phyloP scores from a whole-genome alignment of 2,797 vertebrate genomes.

The Tokudaia tokunoshimensis region DNA sequence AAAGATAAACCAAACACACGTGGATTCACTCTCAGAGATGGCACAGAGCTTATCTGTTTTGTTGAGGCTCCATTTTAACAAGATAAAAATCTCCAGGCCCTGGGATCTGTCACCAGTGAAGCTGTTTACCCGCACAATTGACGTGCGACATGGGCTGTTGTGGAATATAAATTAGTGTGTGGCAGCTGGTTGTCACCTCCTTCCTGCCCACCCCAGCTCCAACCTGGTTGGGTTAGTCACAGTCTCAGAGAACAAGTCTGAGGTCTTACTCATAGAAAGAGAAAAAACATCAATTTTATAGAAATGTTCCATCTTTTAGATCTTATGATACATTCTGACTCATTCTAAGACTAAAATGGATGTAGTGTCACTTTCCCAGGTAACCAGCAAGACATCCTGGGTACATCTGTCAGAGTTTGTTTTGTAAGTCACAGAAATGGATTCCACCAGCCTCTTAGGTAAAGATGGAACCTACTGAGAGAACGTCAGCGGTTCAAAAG shows the following conservation, averaged over 20 bases:
- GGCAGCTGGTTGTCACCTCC: neutral
- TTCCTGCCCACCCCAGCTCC: neutral
- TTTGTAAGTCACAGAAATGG: neutral
- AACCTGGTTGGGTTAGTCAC: neutral
- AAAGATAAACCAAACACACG: conserved; percentile 83
- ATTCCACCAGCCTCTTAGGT: neutral
- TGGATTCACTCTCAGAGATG: conserved; percentile 86
- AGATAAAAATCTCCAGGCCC: conserved; percentile 85
- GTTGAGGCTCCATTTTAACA: conserved; percentile 88
- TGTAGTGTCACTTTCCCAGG: neutral
- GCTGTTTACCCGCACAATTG: neutral
- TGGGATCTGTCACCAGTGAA: conserved; percentile 77
- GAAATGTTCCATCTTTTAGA: neutral
- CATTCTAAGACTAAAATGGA: conserved; percentile 51
- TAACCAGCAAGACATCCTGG: neutral
- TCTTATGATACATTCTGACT: neutral
- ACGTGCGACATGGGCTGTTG: neutral
- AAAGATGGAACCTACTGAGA: neutral
- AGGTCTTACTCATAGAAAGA: neutral
- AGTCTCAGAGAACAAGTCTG: neutral
- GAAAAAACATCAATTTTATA: neutral
- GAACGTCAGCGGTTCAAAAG: neutral
- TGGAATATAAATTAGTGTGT: conserved; percentile 41
- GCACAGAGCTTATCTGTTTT: conserved; percentile 86
- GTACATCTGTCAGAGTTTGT: neutral